Evolutionary conservation across 2,797 vertebrate genomes (phyloP).

Genomic region (Trachops cirrhosus): DNA sequence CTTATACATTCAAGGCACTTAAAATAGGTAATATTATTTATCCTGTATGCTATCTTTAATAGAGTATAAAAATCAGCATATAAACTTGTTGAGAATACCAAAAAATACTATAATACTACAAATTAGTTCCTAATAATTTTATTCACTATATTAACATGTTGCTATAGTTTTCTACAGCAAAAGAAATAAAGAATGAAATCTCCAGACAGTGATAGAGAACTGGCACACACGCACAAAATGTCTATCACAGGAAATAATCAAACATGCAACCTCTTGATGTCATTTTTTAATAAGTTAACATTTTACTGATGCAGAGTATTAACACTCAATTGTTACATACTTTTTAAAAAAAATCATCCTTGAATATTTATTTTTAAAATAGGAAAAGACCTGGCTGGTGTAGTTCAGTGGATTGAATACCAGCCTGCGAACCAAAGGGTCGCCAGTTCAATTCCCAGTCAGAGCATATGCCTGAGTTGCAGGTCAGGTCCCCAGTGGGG

Average conservation of each 20-base stretch:
- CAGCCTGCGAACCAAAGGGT: too few species aligned
- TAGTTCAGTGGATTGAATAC: too few species aligned
- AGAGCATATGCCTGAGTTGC: too few species aligned
- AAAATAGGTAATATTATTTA: not conserved
- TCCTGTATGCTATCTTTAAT: not conserved
- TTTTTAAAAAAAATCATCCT: not conserved
- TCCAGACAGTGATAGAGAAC: not conserved
- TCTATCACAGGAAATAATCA: not conserved
- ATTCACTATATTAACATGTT: slow-evolving; percentile 25
- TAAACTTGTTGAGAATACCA: not conserved
- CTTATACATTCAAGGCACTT: not conserved
- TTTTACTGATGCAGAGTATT: not conserved
- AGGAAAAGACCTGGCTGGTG: not conserved
- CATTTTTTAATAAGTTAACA: not conserved
- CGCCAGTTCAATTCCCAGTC: too few species aligned
- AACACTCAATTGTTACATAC: not conserved
- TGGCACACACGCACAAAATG: not conserved
- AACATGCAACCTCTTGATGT: not conserved
- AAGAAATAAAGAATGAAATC: not conserved
- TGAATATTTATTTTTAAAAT: not conserved
- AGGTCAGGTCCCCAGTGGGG: too few species aligned
- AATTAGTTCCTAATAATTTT: not conserved
- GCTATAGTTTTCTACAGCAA: not conserved
- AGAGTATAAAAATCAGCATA: slow-evolving; percentile 8
- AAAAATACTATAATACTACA: not conserved